phyloP scores from a whole-genome alignment of 2,797 vertebrate species.

The Siniperca undulata region DNA sequence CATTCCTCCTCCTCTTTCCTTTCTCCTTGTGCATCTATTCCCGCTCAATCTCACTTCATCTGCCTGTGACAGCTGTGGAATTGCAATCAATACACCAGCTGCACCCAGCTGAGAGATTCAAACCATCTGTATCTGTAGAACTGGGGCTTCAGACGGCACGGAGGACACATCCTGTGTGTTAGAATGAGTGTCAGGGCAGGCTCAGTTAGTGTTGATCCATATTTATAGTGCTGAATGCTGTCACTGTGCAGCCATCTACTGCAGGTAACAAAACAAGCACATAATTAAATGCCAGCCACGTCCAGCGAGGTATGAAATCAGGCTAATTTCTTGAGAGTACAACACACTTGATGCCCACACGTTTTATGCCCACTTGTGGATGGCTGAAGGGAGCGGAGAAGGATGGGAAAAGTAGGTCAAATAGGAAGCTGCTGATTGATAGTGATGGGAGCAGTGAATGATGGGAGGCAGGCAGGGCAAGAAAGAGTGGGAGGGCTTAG shows the following conservation, averaged over 20 bases:
- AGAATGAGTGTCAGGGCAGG: constrained; percentile 37
- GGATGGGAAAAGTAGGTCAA: constrained; percentile 68
- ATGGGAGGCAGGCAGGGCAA: constrained; percentile 39
- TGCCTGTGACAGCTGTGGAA: constrained; percentile 60
- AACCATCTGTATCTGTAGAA: constrained; percentile 45
- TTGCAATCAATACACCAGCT: constrained; percentile 67
- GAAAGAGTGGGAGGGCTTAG: constrained; percentile 65
- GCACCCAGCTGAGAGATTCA: constrained; percentile 52
- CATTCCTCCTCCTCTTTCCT: constrained; percentile 41
- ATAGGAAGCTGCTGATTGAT: constrained; percentile 60
- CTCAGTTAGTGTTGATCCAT: constrained; percentile 40
- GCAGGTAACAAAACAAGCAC: constrained; percentile 22
- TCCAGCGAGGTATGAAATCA: constrained; percentile 12
- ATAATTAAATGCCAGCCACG: constrained; percentile 24
- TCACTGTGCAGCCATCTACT: constrained; percentile 11
- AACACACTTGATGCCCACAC: constrained; percentile 21
- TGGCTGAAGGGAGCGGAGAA: constrained; percentile 24
- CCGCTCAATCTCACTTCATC: constrained; percentile 69
- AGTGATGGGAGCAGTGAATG: constrained; percentile 46
- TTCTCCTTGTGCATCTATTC: constrained; percentile 35
- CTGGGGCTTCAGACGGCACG: constrained; percentile 22
- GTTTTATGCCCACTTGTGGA: constrained; percentile 51
- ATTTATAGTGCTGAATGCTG: constrained; percentile 23
- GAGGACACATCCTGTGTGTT: constrained; percentile 29
- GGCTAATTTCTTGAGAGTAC: constrained; percentile 19